phyloP scores from a whole-genome alignment of 2,888 invertebrate species.

The Helobdella robusta region DNA sequence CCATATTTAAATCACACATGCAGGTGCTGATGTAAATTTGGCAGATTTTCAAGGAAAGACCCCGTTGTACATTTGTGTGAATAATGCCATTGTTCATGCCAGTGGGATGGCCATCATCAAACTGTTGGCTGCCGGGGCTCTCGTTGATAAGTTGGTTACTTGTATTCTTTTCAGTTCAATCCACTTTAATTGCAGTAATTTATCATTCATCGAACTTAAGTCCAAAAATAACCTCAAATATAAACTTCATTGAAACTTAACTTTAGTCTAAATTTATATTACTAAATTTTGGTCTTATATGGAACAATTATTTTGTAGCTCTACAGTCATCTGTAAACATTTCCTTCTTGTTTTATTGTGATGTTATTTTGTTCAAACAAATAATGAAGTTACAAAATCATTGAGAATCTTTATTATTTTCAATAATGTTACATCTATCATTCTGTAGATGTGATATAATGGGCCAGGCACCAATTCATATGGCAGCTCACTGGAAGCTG shows the following conservation, averaged over 20 bases:
- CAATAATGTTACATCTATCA: neutral
- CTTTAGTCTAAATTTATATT: no score
- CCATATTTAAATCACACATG: no score
- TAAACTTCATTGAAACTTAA: no score
- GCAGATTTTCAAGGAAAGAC: constrained; percentile 48
- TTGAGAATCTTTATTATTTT: neutral
- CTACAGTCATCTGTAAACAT: no score
- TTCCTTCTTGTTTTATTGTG: no score
- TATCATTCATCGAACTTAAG: neutral
- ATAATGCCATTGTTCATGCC: constrained; percentile 49
- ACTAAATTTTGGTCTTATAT: no score
- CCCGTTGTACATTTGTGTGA: constrained; percentile 50
- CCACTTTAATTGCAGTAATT: neutral
- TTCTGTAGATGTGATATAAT: constrained; percentile 41
- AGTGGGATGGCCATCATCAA: constrained; percentile 41
- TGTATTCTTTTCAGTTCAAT: neutral
- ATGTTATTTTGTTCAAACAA: no score
- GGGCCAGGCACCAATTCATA: constrained; percentile 46
- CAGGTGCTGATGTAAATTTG: constrained; percentile 49
- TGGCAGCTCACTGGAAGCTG: constrained; percentile 48
- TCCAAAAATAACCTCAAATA: neutral
- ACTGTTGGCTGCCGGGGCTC: constrained; percentile 44
- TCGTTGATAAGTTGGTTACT: constrained; percentile 42
- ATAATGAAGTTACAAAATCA: no score
- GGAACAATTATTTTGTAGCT: no score